Percentiles rank a stretch among this genome's conserved stretches.
Conservation (phyloP, 1,140 invertebrate species). For the Pseudobourletiella spinata region DNA sequence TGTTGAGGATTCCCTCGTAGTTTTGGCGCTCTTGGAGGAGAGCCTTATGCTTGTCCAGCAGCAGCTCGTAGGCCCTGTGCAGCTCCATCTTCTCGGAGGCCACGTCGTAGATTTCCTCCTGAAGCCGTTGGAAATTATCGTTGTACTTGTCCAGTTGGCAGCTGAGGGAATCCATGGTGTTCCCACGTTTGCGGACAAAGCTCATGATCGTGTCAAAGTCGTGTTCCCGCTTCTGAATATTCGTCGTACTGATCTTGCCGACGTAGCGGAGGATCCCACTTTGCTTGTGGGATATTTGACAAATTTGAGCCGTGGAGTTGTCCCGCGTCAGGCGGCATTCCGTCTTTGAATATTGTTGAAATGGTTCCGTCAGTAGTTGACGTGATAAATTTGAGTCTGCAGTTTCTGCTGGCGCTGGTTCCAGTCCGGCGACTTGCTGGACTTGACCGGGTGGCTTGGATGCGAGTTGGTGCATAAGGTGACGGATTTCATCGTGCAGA, state of each 20-base stretch:
- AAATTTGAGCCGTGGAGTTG: too few species aligned
- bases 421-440: background rate
- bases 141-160: constrained; percentile 18
- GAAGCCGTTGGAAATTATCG: constrained; percentile 8
- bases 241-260: background rate
- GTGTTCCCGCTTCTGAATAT: constrained; percentile 18
- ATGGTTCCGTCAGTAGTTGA: background rate
- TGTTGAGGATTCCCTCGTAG: constrained; percentile 21
- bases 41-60: constrained; percentile 10
- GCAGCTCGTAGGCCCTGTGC: constrained; percentile 4
- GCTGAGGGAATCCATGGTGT: constrained; percentile 3
- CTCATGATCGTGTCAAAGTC: constrained; percentile 21
- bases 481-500: constrained; percentile 14
- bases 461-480: constrained; percentile 12
- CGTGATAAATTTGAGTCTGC: background rate
- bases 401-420: background rate
- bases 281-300: too few species aligned
- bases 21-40: constrained; percentile 5
- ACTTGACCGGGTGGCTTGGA: background rate
- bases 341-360: background rate
- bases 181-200: constrained; percentile 5
- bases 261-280: background rate
- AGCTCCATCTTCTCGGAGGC: constrained; percentile 16
- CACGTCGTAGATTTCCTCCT: constrained; percentile 12
- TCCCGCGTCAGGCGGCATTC: background rate